Conservation (phyloP, 2,113 vertebrate species). For the Alouatta palliata region DNA sequence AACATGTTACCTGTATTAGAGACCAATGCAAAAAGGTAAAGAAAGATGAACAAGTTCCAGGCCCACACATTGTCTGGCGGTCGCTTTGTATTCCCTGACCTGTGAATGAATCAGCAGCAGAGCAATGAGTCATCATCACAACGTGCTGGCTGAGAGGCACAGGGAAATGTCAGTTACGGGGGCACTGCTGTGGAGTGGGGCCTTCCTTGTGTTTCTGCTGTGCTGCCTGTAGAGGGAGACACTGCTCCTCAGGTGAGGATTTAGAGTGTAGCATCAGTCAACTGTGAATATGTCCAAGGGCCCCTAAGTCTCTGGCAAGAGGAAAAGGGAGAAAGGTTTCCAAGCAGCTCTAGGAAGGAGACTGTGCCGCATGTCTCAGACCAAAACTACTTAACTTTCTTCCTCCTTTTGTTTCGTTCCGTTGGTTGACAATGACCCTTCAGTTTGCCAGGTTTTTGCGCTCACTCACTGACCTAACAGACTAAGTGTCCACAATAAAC, state of each 20-base stretch:
- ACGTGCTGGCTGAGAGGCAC: background rate
- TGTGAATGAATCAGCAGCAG: background rate
- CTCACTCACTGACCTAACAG: background rate
- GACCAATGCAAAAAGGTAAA: background rate
- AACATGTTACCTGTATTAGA: background rate
- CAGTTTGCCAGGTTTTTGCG: background rate
- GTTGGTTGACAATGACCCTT: slow-evolving; percentile 54
- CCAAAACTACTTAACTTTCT: background rate
- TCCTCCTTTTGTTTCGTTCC: slow-evolving; percentile 10
- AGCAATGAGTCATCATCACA: background rate
- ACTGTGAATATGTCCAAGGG: background rate
- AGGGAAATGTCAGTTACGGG: background rate
- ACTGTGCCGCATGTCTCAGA: background rate
- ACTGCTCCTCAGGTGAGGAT: background rate
- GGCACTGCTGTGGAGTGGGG: background rate
- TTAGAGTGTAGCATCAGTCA: background rate
- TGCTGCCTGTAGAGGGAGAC: background rate
- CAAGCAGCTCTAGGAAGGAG: background rate
- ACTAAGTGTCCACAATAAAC: slow-evolving; percentile 19
- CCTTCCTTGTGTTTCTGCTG: background rate
- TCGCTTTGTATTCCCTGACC: background rate
- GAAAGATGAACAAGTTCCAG: background rate
- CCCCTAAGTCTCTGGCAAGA: background rate
- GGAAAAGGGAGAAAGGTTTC: background rate
- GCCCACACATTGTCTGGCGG: rapidly evolving